Base-by-base conservation (phyloP, 2,797 vertebrate genomes). In the Nannoperca obscura region DNA sequence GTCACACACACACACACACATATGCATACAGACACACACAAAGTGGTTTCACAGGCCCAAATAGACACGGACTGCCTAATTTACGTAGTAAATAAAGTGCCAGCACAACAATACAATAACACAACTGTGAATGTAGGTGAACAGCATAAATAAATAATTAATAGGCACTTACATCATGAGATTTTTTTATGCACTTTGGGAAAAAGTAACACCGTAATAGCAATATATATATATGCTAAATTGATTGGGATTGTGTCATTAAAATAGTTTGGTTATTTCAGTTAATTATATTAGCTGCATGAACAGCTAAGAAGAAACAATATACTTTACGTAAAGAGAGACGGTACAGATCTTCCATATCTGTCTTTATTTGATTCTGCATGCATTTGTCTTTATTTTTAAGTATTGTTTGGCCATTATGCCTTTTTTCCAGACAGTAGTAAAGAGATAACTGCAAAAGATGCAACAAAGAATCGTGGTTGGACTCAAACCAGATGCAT, bases 1-100 rank as follows among this genome's bases (percentile, higher is more conserved):
- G 76, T 87, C 85, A 79, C 78, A 59, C 53, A 76, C 68, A 72
- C 57, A 54, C 44, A 68, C 30, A 58, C 34, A 50, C 30, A 60
- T 47, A 57, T 38, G 49, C 40, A 42, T 27, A 50, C 30, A 60
- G 44, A 19, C 22, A 60, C 24, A 11, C 19, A 64, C 40, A 71
- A 15, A 58, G 14, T 49, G 11, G 17, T 57, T 59, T 50, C 38
- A 64, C 20, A 44, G 22, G 5, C 10, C 11, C 8, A 52, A 6
- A 36, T 6, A 47, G 27, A 59, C n/a, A 59, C n/a, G 15, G 49
- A 34, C 4, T 17, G 6, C n/a, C 62, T 55, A 19, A 71, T 71
- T 50, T 65, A 49, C 49, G 74, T 57, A 20, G 32, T n/a, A 66
- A 60, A 67, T 36, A 10, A 8, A 27, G 3, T n/a, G 30, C 55